Evolutionary conservation across 1,140 invertebrate species (phyloP).

Genomic region (Pseudomyrmex dendroicus): DNA sequence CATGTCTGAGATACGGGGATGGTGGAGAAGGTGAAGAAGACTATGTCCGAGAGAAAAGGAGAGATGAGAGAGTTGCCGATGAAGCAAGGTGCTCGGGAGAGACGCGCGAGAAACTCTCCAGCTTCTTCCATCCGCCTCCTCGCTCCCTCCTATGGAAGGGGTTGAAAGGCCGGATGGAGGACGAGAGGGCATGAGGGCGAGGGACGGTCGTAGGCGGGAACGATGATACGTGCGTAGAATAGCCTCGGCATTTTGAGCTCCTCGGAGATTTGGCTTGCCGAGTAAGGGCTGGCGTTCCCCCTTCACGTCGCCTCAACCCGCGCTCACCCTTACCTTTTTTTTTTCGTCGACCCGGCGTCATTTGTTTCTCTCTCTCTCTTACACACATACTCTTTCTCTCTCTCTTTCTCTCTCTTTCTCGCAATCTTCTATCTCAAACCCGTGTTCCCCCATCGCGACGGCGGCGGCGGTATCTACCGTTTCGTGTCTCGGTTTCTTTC

Average conservation of each 20-base stretch:
- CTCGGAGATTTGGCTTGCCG: conserved; percentile 79
- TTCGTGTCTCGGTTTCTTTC: conserved; percentile 46
- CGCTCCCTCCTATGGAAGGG: conserved; percentile 43
- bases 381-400: too few relatives aligned
- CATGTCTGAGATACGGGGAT: conserved; percentile 66
- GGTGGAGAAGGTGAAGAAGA: conserved; percentile 49
- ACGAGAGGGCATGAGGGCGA: conserved; percentile 59
- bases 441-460: conserved; percentile 34
- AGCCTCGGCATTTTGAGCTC: conserved; percentile 75
- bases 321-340: background rate
- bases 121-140: conserved; percentile 5
- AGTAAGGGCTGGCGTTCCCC: conserved; percentile 50
- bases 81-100: conserved; percentile 1
- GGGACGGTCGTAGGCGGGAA: conserved; percentile 69
- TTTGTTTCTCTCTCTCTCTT: conserved; percentile 11
- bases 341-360: conserved; percentile 25
- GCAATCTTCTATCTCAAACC: conserved; percentile 22
- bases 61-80: conserved; percentile 4
- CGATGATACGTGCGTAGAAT: conserved; percentile 81
- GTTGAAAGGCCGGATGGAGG: conserved; percentile 48
- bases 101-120: conserved; percentile 2
- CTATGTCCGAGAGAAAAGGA: background rate
- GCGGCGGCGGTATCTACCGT: conserved; percentile 40
- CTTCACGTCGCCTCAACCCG: background rate
- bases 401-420: background rate